Base-by-base conservation (phyloP, 1,140 invertebrate genomes). In the Periplaneta americana region DNA sequence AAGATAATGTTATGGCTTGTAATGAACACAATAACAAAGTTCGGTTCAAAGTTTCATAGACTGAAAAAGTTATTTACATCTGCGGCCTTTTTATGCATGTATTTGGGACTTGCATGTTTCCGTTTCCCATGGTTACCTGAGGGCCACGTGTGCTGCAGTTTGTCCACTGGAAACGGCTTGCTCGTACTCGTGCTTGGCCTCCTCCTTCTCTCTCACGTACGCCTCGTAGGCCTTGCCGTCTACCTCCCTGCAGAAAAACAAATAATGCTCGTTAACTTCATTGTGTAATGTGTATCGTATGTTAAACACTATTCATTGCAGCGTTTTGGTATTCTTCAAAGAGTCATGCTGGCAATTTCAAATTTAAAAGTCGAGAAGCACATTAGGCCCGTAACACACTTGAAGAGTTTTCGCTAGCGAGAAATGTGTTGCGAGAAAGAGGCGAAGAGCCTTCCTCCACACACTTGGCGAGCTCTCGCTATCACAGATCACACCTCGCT, bases 101-200 rank as follows among this genome's bases (percentile, higher is more conserved):
- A n/a, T n/a, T n/a, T n/a, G n/a, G n/a, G n/a, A n/a, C 74, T 18
- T 74, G 8, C 75, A 34, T 22, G 34, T 34, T 33, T 17, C 13
- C 32, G 11, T 9, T 1, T 74, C 13, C 13, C 18, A 33, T 34
- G 15, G 5, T 48, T 28, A 80, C 80, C 74, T 78, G 75, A 82
- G 88, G 80, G 88, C 87, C 0, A 93, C 88, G 83, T 92, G 91
- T 22, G 90, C 93, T 13, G 93, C 93, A 9, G 90, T 88, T 75
- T 90, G 85, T 9, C 93, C 93, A 57, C 88, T 87, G 4, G 88
- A 86, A 1, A 93, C 89, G 9, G 93, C 93, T 37, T 90, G 85
- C 37, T 90, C 87, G 85, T 94, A 94, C 35, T 90, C 91, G 82
- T 91, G 87, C 85, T 92, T 91, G 0, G 93, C 93, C 87, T 93